phyloP scores from a whole-genome alignment of 1,140 invertebrate genomes.

The Brachionus calyciflorus region DNA sequence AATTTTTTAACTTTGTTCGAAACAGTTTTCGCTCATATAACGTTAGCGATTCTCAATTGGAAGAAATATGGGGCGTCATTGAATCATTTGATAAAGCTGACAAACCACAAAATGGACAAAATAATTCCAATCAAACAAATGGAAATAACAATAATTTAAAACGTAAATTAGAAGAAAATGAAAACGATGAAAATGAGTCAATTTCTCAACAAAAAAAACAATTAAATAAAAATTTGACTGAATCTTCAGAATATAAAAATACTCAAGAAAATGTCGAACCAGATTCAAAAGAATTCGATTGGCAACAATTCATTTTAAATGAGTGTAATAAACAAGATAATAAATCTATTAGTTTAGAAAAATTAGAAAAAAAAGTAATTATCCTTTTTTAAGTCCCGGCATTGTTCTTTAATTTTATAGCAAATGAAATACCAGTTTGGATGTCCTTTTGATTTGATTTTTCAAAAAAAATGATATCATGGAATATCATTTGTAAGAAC shows the following conservation, averaged over 20 bases:
- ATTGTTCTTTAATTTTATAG: too few relatives aligned
- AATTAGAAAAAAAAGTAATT: conserved; percentile 27
- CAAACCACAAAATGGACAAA: neutral
- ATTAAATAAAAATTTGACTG: too few relatives aligned
- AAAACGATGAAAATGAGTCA: neutral
- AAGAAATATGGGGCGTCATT: conserved; percentile 41
- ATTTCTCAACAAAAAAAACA: too few relatives aligned
- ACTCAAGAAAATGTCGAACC: neutral
- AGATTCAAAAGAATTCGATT: neutral
- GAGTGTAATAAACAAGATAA: neutral
- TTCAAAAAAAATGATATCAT: too few relatives aligned
- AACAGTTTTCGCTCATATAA: conserved; percentile 37
- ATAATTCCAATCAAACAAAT: neutral
- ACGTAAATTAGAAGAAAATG: conserved; percentile 12
- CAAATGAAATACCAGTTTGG: too few relatives aligned
- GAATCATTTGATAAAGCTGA: conserved; percentile 26
- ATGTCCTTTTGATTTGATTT: too few relatives aligned
- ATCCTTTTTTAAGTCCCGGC: neutral
- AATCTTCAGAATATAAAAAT: neutral
- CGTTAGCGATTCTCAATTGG: conserved; percentile 11
- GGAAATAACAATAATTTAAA: conserved; percentile 15
- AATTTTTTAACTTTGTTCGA: conserved; percentile 66
- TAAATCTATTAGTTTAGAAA: neutral
- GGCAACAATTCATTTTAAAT: conserved; percentile 26
- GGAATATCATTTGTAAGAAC: too few relatives aligned